Percentiles rank a stretch among this genome's conserved stretches.
These are phyloP conservation scores for Ibidorhyncha struthersii DNA, from an alignment of 2,113 vertebrate genomes.

Conservation along the genomic window DNA sequence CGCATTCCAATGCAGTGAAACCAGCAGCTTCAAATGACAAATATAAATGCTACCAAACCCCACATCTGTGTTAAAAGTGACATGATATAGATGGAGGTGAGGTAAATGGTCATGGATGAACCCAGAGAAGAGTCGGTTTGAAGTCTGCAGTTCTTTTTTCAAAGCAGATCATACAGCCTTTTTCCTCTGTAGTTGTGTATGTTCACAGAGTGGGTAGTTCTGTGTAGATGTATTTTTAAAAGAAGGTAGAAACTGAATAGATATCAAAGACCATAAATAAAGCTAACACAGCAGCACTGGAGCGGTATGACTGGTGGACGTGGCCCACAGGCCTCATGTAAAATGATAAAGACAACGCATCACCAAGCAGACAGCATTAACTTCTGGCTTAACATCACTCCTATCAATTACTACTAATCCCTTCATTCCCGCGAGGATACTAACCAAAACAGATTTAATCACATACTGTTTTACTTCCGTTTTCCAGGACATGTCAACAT, in stretches of 20 bases:
- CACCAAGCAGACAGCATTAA: background rate
- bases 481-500: background rate
- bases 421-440: accelerated
- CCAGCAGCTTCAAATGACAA: background rate
- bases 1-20: background rate
- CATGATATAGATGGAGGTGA: background rate
- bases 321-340: background rate
- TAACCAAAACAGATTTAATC: background rate
- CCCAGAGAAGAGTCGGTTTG: background rate
- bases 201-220: background rate
- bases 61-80: background rate
- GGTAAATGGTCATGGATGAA: background rate
- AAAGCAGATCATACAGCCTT: background rate
- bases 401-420: background rate
- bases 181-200: background rate
- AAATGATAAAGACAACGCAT: background rate
- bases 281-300: background rate
- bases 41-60: background rate
- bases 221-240: background rate
- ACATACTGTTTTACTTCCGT: background rate
- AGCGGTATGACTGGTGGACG: background rate
- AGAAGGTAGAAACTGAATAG: background rate
- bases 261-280: background rate
- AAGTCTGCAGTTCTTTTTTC: background rate
- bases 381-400: background rate